Evolutionary conservation across 2,113 vertebrate genomes (phyloP), one percentile per base, ranked within the genome.

Genomic region (Sylvia atricapilla): DNA sequence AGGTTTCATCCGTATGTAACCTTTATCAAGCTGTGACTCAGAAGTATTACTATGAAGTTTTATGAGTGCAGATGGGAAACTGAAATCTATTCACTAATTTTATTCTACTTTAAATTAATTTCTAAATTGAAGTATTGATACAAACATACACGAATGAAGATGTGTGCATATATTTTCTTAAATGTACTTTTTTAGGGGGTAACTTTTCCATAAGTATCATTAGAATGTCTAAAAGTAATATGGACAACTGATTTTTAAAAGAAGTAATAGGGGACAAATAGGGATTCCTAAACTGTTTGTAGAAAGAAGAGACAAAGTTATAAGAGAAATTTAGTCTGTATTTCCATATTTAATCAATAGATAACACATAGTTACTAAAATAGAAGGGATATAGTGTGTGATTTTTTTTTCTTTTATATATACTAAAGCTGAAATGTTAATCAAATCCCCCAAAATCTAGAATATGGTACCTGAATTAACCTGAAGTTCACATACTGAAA

Each of bases 91-190:
- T 72, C 13, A 68, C 6, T 60, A n/a, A 18, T 81, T 95, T 78
- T 56, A 56, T 56, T 83, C 44, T 41, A 21, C 9, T 64, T 79
- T 30, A 52, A 63, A 73, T 69, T 73, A 78, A 66, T 69, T 33
- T 90, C 13, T 56, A 84, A 63, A 84, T 64, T 70, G 12, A 77
- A 18, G 1, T 23, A 41, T 27, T 50, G 27, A 53, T 35, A 31
- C 3, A 73, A 76, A 62, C 12, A 69, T 15, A n/a, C 11, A 35
- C 11, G 8, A 62, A 70, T 73, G 25, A 31, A 60, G 7, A 12
- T 0, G 0, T 18, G 18, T 4, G 1, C 11, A 5, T 30, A 2
- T 62, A 53, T 90, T 85, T 67, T 66, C 21, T 33, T 33, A 94
- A 83, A 62, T 11, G 6, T 24, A 31, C 2, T 64, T 77, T 47